Conservation (phyloP, 2,797 vertebrate genomes). For the Podarcis lilfordi region DNA sequence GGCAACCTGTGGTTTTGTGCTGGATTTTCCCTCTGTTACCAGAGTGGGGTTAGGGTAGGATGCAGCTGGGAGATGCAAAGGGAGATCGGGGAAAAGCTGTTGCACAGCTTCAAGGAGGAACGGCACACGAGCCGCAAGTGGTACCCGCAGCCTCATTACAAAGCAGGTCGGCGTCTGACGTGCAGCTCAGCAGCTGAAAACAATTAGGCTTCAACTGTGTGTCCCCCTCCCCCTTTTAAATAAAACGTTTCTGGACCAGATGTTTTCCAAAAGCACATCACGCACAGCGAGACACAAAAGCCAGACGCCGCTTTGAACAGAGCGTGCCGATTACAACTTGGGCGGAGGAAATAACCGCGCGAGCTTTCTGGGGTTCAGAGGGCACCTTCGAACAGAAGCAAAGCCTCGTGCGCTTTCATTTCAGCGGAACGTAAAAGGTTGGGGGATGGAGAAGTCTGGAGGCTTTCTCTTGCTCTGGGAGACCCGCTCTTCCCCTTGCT, state of each 20-base stretch:
- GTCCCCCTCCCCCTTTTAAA: neutral
- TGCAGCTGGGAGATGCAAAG: no score
- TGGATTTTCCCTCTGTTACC: no score
- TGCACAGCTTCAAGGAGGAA: neutral
- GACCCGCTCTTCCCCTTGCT: no score
- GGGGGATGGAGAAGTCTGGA: neutral
- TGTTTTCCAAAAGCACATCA: neutral
- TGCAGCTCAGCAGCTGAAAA: neutral
- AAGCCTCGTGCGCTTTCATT: neutral
- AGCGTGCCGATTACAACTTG: neutral
- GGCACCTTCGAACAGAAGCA: neutral
- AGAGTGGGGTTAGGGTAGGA: no score
- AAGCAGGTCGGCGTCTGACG: neutral
- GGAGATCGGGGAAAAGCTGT: neutral
- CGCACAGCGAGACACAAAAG: neutral
- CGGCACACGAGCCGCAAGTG: neutral
- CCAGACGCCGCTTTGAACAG: neutral
- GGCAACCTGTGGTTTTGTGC: no score
- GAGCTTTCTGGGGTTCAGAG: neutral
- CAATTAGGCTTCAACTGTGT: neutral
- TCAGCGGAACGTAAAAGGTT: neutral
- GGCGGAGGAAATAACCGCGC: rapidly evolving
- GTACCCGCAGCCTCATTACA: neutral
- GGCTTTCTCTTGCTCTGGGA: neutral
- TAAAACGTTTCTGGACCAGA: rapidly evolving